A percentile compares a stretch with the other conserved stretches of the same genome.
phyloP scores from a whole-genome alignment of 2,797 vertebrate genomes.

The Lepus oiostolus region DNA sequence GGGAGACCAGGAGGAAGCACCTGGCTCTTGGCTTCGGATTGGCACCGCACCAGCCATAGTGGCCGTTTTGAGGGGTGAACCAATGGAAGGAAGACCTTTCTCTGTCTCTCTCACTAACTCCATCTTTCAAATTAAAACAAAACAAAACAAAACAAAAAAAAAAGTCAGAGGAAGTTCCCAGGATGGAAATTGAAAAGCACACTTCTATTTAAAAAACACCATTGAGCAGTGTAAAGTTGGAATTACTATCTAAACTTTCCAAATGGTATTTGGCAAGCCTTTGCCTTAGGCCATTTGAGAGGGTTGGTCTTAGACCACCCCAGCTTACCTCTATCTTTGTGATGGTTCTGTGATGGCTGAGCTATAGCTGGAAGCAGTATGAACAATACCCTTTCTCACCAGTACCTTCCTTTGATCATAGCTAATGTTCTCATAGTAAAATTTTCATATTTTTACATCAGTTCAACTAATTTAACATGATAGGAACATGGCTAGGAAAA shows the following conservation, averaged over 20 bases:
- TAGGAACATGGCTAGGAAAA: background rate
- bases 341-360: background rate
- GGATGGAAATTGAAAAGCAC: background rate
- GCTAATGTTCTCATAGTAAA: background rate
- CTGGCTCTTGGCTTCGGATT: too few species aligned
- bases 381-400: background rate
- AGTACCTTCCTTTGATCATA: background rate
- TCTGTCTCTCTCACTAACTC: too few species aligned
- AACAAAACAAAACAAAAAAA: accelerated
- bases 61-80: too few species aligned
- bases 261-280: background rate
- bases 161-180: background rate
- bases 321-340: background rate
- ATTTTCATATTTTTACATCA: background rate
- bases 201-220: background rate
- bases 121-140: too few species aligned
- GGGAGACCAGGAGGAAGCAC: too few species aligned
- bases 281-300: accelerated
- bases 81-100: too few species aligned
- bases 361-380: background rate
- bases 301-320: background rate
- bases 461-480: background rate
- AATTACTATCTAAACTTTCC: background rate
- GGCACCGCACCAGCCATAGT: too few species aligned
- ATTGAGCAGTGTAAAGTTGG: background rate